Conservation (phyloP, 2,888 invertebrate species). For the Himalopsyche anomala region DNA sequence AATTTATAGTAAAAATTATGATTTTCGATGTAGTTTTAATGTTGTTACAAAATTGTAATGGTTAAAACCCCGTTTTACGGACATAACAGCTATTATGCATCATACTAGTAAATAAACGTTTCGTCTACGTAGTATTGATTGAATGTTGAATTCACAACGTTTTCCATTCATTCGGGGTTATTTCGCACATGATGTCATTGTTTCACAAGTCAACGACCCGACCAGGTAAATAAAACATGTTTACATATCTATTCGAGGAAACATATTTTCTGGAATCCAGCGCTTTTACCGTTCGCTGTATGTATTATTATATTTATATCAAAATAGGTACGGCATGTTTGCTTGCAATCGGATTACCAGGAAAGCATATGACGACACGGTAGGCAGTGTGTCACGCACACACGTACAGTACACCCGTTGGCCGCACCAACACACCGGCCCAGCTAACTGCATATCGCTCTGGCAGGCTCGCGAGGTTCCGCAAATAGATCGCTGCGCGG, state of each 20-base stretch:
- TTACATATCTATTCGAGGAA: slow-evolving; percentile 22
- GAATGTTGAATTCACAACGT: background rate
- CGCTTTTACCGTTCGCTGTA: slow-evolving; percentile 47
- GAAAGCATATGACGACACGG: slow-evolving; percentile 60
- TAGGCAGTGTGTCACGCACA: slow-evolving; percentile 60
- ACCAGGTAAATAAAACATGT: slow-evolving; percentile 36
- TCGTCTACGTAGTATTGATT: background rate
- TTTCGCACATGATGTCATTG: slow-evolving; percentile 17
- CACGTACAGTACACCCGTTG: slow-evolving; percentile 33
- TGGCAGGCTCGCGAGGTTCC: slow-evolving; percentile 31
- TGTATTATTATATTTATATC: slow-evolving; percentile 33
- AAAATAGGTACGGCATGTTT: slow-evolving; percentile 51
- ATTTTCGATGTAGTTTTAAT: no score
- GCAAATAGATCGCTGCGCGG: slow-evolving; percentile 60
- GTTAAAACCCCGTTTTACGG: no score
- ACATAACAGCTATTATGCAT: background rate
- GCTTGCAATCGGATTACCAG: slow-evolving; percentile 59
- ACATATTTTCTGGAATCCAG: slow-evolving; percentile 26
- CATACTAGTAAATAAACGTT: background rate
- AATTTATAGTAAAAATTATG: no score
- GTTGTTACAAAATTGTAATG: no score
- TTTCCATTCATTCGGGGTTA: slow-evolving; percentile 23
- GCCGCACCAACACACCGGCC: slow-evolving; percentile 50
- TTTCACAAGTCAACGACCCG: slow-evolving; percentile 48
- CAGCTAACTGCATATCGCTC: slow-evolving; percentile 62